phyloP scores from a whole-genome alignment of 2,888 invertebrate species.

The Spodoptera littoralis region DNA sequence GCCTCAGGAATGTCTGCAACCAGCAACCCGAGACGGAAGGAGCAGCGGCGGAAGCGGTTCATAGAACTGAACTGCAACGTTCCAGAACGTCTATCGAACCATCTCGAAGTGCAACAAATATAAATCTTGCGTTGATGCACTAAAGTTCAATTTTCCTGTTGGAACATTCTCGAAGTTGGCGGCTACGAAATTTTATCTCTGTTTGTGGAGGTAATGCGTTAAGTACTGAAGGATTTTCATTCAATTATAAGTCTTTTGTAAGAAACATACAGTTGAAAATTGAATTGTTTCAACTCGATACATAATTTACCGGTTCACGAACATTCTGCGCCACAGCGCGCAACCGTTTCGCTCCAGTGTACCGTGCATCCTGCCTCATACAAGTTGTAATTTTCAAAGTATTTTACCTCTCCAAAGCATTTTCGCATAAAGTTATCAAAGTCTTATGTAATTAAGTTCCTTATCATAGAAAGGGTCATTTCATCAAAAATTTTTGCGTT shows the following conservation, averaged over 20 bases:
- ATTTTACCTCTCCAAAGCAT: slow-evolving; percentile 65
- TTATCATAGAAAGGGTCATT: slow-evolving; percentile 15
- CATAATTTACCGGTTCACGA: slow-evolving; percentile 60
- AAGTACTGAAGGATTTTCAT: slow-evolving; percentile 40
- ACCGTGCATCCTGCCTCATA: slow-evolving; percentile 84
- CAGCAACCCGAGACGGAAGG: slow-evolving; percentile 88
- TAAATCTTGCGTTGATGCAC: slow-evolving; percentile 44
- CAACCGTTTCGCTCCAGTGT: slow-evolving; percentile 87
- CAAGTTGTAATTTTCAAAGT: slow-evolving; percentile 80
- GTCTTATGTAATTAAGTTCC: slow-evolving; percentile 20
- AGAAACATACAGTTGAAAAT: slow-evolving; percentile 49
- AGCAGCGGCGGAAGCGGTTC: slow-evolving; percentile 87
- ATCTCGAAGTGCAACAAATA: slow-evolving; percentile 33
- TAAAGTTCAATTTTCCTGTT: slow-evolving; percentile 46
- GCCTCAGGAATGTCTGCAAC: slow-evolving; percentile 82
- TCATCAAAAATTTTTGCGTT: background rate
- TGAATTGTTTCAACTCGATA: slow-evolving; percentile 26
- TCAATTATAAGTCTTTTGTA: slow-evolving; percentile 37
- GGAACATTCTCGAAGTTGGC: slow-evolving; percentile 56
- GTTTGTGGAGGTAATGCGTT: slow-evolving; percentile 45
- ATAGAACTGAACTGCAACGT: slow-evolving; percentile 70
- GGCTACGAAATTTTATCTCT: slow-evolving; percentile 66
- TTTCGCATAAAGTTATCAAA: slow-evolving; percentile 50
- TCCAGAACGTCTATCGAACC: slow-evolving; percentile 62
- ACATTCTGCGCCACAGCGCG: slow-evolving; percentile 79